Evolutionary conservation across 2,888 invertebrate species (phyloP).

Genomic region (Xylocampa areola): DNA sequence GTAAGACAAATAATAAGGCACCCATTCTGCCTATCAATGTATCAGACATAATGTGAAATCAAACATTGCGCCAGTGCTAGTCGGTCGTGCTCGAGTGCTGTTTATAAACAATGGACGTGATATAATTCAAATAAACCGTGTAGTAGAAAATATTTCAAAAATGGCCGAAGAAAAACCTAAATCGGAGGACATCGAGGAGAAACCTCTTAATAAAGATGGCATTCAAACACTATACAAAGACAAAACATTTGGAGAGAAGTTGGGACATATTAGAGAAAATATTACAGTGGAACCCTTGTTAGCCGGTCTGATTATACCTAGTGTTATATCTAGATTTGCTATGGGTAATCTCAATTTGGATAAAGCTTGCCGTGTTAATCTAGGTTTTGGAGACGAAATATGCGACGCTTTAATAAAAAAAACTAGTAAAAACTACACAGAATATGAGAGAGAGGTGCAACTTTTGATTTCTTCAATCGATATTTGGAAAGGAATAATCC

Average conservation of each 20-base stretch:
- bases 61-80: constrained; percentile 69
- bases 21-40: constrained; percentile 69
- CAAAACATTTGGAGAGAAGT: constrained; percentile 75
- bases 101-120: constrained; percentile 73
- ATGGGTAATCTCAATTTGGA: constrained; percentile 87
- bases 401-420: constrained; percentile 80
- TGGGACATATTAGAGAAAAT: constrained; percentile 81
- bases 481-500: constrained; percentile 89
- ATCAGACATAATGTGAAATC: constrained; percentile 74
- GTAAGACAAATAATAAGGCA: constrained; percentile 77
- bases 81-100: constrained; percentile 63
- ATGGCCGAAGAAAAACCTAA: constrained; percentile 78
- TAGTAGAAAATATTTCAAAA: constrained; percentile 48
- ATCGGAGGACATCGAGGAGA: constrained; percentile 74
- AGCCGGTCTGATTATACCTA: constrained; percentile 92
- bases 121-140: constrained; percentile 52
- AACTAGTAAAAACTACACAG: constrained; percentile 87
- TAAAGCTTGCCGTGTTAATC: constrained; percentile 83
- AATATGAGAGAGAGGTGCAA: constrained; percentile 91
- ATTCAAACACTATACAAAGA: constrained; percentile 68
- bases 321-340: constrained; percentile 92
- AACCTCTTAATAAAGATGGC: constrained; percentile 74
- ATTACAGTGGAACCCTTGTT: constrained; percentile 93
- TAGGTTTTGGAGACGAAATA: constrained; percentile 76
- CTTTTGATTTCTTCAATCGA: constrained; percentile 89